phyloP scores from a whole-genome alignment of 2,797 vertebrate genomes.

The Moxostoma hubbsi region DNA sequence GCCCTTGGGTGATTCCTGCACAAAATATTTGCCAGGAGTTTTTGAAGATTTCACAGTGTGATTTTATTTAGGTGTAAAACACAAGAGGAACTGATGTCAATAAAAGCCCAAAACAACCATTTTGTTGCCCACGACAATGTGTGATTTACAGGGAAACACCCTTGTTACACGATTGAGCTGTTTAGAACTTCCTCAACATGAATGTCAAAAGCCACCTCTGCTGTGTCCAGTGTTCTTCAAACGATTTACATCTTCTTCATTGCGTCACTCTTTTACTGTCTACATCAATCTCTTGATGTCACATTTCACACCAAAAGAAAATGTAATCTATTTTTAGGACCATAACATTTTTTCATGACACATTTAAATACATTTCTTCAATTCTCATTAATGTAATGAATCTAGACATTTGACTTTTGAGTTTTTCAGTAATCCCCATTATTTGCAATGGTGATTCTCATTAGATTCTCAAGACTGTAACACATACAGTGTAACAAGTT shows the following conservation, averaged over 20 bases:
- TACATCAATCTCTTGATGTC: not conserved
- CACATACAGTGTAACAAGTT: no score
- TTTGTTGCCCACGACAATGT: slow-evolving; percentile 1
- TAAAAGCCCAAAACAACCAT: slow-evolving; percentile 25
- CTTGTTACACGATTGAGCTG: not conserved
- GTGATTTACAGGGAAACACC: slow-evolving; percentile 49
- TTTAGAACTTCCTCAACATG: slow-evolving; percentile 7
- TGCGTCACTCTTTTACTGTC: slow-evolving; percentile 11
- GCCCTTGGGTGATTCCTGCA: slow-evolving; percentile 44
- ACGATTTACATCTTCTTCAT: not conserved
- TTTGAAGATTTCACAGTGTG: slow-evolving; percentile 20
- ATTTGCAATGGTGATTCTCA: no score
- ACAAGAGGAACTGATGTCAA: slow-evolving; percentile 29
- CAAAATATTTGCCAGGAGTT: not conserved
- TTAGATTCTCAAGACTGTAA: no score
- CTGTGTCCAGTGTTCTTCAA: not conserved
- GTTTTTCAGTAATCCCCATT: no score
- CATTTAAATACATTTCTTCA: no score
- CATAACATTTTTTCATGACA: no score
- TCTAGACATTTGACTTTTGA: no score
- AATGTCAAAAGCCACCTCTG: not conserved
- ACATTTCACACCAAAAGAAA: no score
- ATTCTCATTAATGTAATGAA: no score
- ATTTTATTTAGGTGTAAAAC: not conserved
- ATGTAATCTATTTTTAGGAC: no score